Percentiles rank a stretch among this genome's conserved stretches.
Evolutionary conservation across 2,888 invertebrate genomes (phyloP).

Genomic region (Nomada hirtipes): DNA sequence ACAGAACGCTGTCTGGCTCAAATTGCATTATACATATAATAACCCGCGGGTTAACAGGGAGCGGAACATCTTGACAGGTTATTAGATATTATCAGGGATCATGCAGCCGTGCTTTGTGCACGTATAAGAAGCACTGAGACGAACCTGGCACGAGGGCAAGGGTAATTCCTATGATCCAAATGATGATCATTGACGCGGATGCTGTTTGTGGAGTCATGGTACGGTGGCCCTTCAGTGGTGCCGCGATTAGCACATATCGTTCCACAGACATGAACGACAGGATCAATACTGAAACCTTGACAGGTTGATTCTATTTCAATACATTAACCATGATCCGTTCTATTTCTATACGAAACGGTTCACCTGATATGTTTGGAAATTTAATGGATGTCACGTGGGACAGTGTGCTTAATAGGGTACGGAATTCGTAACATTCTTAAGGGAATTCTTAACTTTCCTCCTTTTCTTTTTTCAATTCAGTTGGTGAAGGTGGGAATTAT

Average conservation of each 20-base stretch:
- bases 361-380: neutral
- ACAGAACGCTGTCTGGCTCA: neutral
- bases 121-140: constrained; percentile 35
- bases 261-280: constrained; percentile 90
- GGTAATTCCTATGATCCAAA: constrained; percentile 87
- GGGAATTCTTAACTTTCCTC: no score
- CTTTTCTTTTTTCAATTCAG: no score
- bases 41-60: constrained; percentile 26
- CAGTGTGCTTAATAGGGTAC: neutral
- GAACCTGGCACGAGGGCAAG: constrained; percentile 88
- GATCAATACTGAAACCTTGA: constrained; percentile 88
- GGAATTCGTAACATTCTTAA: no score
- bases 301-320: constrained; percentile 42
- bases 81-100: constrained; percentile 44
- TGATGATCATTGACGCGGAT: constrained; percentile 85
- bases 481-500: no score
- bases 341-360: neutral
- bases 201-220: constrained; percentile 86
- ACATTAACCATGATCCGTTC: constrained; percentile 6
- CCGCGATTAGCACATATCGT: constrained; percentile 88
- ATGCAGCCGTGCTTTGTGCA: neutral
- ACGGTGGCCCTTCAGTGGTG: constrained; percentile 86
- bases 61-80: constrained; percentile 44
- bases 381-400: neutral
- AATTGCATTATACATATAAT: constrained; percentile 32